Conservation (phyloP, 1,140 invertebrate genomes). For the Maconellicoccus hirsutus region DNA sequence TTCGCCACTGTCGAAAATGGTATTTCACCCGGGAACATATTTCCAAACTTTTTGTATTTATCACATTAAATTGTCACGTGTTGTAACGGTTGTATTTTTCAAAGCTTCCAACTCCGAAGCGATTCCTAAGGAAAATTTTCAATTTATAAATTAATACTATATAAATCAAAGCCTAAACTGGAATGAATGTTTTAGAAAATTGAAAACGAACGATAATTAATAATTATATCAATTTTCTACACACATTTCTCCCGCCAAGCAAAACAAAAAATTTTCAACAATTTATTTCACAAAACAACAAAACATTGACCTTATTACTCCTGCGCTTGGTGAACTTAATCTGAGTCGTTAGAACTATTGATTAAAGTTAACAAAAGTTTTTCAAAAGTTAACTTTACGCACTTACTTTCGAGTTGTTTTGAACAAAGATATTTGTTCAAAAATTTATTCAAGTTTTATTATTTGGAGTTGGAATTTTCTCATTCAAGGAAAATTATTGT, state of each 20-base stretch:
- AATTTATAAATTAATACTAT: no score
- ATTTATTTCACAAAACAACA: background rate
- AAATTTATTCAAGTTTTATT: background rate
- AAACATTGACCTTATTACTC: conserved; percentile 9
- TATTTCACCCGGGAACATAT: background rate
- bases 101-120: no score
- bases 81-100: no score
- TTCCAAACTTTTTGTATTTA: conserved; percentile 4
- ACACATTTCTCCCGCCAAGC: background rate
- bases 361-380: conserved; percentile 10
- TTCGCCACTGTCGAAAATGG: conserved; percentile 1
- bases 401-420: background rate
- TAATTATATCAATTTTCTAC: no score
- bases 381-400: background rate
- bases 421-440: background rate
- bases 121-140: no score
- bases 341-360: conserved; percentile 7
- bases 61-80: background rate
- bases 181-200: no score
- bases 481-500: background rate
- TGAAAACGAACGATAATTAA: no score
- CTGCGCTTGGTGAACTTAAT: background rate
- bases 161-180: no score
- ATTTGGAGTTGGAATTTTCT: background rate
- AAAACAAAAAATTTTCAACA: background rate